phyloP scores from a whole-genome alignment of 2,888 invertebrate genomes.

The Nemotelus pantherinus region DNA sequence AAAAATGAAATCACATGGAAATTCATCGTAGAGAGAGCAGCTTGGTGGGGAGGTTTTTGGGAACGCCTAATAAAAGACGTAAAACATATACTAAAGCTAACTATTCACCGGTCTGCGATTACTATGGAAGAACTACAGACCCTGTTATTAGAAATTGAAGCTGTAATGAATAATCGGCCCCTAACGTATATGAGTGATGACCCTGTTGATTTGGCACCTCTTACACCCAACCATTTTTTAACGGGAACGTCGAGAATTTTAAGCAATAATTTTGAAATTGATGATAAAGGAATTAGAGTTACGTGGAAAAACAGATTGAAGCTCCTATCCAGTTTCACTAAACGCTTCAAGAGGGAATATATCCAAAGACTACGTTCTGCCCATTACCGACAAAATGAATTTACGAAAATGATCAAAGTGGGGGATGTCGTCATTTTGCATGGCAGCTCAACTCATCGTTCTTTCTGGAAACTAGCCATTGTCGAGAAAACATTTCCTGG shows the following conservation, averaged over 20 bases:
- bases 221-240: neutral
- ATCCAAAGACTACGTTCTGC: neutral
- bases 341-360: neutral
- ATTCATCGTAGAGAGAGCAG: too few species aligned
- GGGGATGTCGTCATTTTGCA: too few species aligned
- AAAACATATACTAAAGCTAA: too few species aligned
- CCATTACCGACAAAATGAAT: too few species aligned
- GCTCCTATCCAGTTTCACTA: neutral
- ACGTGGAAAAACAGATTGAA: neutral
- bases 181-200: slow-evolving; percentile 35
- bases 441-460: too few species aligned
- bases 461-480: too few species aligned
- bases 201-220: slow-evolving; percentile 35
- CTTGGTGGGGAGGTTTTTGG: too few species aligned
- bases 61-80: too few species aligned
- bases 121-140: neutral
- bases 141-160: neutral
- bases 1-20: too few species aligned
- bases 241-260: neutral
- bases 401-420: too few species aligned
- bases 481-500: neutral
- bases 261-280: too few species aligned
- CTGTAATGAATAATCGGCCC: neutral
- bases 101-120: too few species aligned
- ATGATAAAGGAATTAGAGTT: neutral